Base-by-base conservation (phyloP, 2,888 invertebrate genomes). In the Hartigia nigra region DNA sequence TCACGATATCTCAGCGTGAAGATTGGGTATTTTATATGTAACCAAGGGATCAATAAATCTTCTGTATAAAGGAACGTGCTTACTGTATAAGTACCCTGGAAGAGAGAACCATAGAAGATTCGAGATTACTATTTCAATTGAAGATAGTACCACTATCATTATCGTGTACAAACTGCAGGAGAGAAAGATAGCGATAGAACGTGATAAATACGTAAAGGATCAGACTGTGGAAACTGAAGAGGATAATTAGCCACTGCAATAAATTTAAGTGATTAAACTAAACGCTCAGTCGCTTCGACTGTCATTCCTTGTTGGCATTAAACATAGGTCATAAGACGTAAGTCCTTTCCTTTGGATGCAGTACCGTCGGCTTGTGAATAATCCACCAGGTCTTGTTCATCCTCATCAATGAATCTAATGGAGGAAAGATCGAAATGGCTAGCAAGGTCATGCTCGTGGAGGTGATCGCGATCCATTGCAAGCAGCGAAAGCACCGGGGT, bases 361-460 rank as follows among this genome's bases (percentile, higher is more conserved):
- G 55, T 55, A 55, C 55, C 55, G 23, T 55, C 23, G 23, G 23
- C 55, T 23, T 31, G 31, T 23, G 72, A 31, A 72, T 72, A 12
- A 32, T 72, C 72, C 72, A 72, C 31, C 11, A 4, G 55, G 12
- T 84, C 84, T 31, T 81, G 77, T 34, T 89, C 90, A 77, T 91
- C 91, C 76, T 91, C 91, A 83, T 91, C 91, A 80, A 91, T 91
- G 78, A 86, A 91, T 83, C 86, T 90, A 82, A 91, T 88, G 70
- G 84, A 81, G 34, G 90, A 89, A 34, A 91, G 82, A 83, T 91
- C 90, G 78, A 91, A 91, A 81, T 88, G 87, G 76, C 81, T 78
- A 72, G 82, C 74, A 70, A 70, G 69, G 75, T 74, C 76, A n/a
- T 35, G 39, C 14, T 76, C 78, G n/a, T 76, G 70, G 4, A 72